A percentile compares a stretch with the other conserved stretches of the same genome.
phyloP scores from a whole-genome alignment of 2,113 vertebrate genomes.

The Thryonomys swinderianus region DNA sequence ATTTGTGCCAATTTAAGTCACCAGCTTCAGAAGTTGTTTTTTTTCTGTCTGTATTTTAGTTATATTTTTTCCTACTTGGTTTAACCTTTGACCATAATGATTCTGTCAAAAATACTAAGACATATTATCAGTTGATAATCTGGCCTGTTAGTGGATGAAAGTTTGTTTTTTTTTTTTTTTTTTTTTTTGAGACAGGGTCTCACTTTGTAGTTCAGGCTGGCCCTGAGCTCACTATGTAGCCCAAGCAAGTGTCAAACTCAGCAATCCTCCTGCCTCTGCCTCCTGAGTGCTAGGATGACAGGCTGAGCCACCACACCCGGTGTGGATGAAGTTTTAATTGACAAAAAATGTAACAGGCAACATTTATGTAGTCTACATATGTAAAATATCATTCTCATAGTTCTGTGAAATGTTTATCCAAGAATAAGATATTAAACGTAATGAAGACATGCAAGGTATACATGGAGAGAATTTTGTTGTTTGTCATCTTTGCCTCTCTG shows the following conservation, averaged over 20 bases:
- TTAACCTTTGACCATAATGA: neutral
- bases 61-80: neutral
- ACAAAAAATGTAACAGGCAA: neutral
- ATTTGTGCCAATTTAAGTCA: neutral
- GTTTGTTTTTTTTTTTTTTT: no score
- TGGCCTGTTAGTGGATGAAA: neutral
- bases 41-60: neutral
- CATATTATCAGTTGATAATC: neutral
- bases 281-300: no score
- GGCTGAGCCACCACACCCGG: no score
- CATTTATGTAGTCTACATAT: neutral
- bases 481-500: neutral
- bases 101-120: slow-evolving; percentile 1
- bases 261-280: no score
- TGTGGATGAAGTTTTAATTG: no score
- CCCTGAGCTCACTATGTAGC: no score
- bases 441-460: neutral
- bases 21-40: neutral
- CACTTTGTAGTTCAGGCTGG: no score
- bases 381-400: neutral
- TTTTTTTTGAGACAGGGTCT: no score
- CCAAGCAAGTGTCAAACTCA: no score
- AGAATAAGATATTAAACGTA: neutral
- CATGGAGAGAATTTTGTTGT: neutral
- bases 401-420: neutral